phyloP scores from a whole-genome alignment of 2,113 vertebrate species.

The Alethe castanea region DNA sequence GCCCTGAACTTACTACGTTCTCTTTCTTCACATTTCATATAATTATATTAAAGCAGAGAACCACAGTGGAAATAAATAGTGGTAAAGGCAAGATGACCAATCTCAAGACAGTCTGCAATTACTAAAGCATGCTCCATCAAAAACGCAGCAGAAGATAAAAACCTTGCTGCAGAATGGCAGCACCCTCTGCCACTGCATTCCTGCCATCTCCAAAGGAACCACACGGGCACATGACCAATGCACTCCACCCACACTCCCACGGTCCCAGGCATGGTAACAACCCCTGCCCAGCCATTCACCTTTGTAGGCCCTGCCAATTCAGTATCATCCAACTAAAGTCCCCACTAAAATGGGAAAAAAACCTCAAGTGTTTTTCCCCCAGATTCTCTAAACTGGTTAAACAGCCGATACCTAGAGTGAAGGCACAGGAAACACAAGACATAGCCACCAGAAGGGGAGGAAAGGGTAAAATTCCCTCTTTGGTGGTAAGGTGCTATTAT shows the following conservation, averaged over 20 bases:
- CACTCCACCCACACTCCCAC: rapidly evolving
- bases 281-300: neutral
- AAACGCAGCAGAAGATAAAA: neutral
- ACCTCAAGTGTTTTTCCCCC: neutral
- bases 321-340: rapidly evolving
- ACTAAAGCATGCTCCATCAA: neutral
- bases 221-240: rapidly evolving
- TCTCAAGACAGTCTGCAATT: neutral
- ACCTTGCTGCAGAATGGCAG: neutral
- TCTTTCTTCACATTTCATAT: neutral
- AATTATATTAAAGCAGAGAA: neutral
- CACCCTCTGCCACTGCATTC: neutral
- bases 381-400: neutral
- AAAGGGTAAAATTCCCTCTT: neutral
- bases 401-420: neutral
- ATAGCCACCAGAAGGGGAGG: neutral
- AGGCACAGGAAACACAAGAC: neutral
- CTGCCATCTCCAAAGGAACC: neutral
- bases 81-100: neutral
- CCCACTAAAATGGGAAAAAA: neutral
- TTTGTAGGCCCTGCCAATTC: neutral
- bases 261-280: neutral
- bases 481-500: neutral
- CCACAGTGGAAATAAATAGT: neutral
- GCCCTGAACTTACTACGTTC: neutral